phyloP scores from a whole-genome alignment of 1,140 invertebrate species.

The Tachypleus tridentatus region DNA sequence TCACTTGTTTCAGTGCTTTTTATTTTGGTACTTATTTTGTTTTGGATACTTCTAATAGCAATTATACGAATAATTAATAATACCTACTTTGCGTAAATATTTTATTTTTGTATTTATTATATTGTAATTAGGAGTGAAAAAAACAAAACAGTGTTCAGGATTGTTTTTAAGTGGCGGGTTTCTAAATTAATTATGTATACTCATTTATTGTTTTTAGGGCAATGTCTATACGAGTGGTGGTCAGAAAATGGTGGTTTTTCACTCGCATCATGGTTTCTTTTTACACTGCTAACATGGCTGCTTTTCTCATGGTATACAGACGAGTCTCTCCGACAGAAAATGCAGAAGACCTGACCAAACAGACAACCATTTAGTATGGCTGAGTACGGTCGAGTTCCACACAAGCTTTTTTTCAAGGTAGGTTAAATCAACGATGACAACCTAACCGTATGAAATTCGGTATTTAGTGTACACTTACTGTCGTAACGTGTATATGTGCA shows the following conservation, averaged over 20 bases:
- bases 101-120: slow-evolving; percentile 58
- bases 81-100: too few species aligned
- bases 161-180: slow-evolving; percentile 48
- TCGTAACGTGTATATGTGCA: too few species aligned
- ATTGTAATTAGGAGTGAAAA: slow-evolving; percentile 65
- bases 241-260: slow-evolving; percentile 45
- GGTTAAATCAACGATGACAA: too few species aligned
- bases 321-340: slow-evolving; percentile 42
- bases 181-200: too few species aligned
- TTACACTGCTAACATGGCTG: slow-evolving; percentile 46
- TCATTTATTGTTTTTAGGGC: slow-evolving; percentile 28
- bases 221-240: slow-evolving; percentile 34
- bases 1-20: too few species aligned
- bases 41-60: too few species aligned
- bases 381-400: slow-evolving; percentile 39
- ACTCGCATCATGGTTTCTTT: slow-evolving; percentile 46
- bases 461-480: too few species aligned
- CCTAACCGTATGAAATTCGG: too few species aligned
- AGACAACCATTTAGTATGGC: slow-evolving; percentile 43
- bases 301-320: slow-evolving; percentile 46
- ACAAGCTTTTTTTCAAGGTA: slow-evolving; percentile 36
- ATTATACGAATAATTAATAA: too few species aligned
- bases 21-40: too few species aligned
- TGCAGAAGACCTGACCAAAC: slow-evolving; percentile 45
- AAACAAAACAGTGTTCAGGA: slow-evolving; percentile 65